Evolutionary conservation across 2,113 vertebrate species (phyloP).

Genomic region (Chinchilla lanigera): DNA sequence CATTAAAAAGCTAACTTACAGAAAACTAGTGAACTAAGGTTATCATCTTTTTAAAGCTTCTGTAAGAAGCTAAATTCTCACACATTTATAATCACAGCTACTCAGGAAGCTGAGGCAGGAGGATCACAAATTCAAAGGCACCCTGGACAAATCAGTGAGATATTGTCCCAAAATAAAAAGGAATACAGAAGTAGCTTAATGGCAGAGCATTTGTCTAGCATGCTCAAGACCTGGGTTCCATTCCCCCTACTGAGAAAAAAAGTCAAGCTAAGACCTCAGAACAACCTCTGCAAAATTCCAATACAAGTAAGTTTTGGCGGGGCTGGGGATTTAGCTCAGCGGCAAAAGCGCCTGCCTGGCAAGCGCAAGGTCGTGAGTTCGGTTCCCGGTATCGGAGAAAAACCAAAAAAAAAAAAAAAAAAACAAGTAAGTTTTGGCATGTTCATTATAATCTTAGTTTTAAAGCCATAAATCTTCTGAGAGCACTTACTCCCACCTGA

Average conservation of each 20-base stretch:
- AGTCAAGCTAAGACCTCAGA: background rate
- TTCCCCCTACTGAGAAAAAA: background rate
- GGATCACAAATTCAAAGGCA: background rate
- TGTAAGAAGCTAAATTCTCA: background rate
- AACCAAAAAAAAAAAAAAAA: too few relatives aligned
- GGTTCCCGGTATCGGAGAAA: too few relatives aligned
- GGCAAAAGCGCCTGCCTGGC: too few relatives aligned
- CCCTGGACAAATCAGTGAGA: background rate
- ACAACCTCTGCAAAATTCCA: conserved; percentile 34
- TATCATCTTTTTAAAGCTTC: conserved; percentile 50
- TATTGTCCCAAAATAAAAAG: background rate
- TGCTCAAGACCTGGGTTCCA: background rate
- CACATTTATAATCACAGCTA: background rate
- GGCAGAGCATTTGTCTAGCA: background rate
- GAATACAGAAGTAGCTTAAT: background rate
- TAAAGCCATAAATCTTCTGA: background rate
- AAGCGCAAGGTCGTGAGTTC: too few relatives aligned
- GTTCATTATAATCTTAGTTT: background rate
- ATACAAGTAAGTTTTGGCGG: conserved; percentile 2
- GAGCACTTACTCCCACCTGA: background rate
- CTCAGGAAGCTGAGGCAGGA: background rate
- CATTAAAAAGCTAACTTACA: background rate
- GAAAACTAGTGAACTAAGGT: background rate
- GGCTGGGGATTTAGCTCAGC: too few relatives aligned
- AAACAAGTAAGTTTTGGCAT: conserved; percentile 6